Evolutionary conservation across 1,140 invertebrate species (phyloP).

Genomic region (Diuraphis noxia): DNA sequence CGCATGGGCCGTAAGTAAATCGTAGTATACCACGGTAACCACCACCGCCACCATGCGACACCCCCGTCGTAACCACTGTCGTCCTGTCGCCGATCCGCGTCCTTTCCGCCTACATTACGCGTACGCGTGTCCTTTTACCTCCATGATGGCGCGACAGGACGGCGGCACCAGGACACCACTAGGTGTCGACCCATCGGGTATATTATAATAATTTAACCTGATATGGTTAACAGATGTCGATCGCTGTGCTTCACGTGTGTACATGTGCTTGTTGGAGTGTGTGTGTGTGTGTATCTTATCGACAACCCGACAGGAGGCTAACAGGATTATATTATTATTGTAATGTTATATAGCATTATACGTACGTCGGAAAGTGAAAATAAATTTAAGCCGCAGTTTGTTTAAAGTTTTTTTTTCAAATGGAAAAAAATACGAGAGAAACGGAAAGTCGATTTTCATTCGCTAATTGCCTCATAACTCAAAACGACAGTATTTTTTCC

Average conservation of each 20-base stretch:
- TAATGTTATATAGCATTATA: background rate
- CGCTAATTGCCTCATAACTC: constrained; percentile 53
- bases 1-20: background rate
- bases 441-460: constrained; percentile 20
- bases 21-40: background rate
- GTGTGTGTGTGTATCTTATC: background rate
- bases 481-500: constrained; percentile 34
- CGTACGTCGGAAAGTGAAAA: background rate
- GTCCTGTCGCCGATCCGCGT: background rate
- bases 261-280: background rate
- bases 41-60: no score
- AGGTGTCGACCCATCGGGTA: background rate
- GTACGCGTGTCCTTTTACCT: background rate
- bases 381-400: constrained; percentile 14
- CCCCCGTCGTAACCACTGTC: background rate
- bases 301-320: background rate
- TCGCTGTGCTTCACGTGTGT: background rate
- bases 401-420: background rate
- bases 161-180: background rate
- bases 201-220: background rate
- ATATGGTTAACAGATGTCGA: constrained; percentile 33
- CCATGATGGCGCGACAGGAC: background rate
- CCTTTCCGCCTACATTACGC: no score
- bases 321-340: background rate
- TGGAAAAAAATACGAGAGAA: background rate